These are phyloP conservation scores for Philopotamus ludificatus DNA, from an alignment of 1,140 invertebrate genomes.

Conservation along the genomic window DNA sequence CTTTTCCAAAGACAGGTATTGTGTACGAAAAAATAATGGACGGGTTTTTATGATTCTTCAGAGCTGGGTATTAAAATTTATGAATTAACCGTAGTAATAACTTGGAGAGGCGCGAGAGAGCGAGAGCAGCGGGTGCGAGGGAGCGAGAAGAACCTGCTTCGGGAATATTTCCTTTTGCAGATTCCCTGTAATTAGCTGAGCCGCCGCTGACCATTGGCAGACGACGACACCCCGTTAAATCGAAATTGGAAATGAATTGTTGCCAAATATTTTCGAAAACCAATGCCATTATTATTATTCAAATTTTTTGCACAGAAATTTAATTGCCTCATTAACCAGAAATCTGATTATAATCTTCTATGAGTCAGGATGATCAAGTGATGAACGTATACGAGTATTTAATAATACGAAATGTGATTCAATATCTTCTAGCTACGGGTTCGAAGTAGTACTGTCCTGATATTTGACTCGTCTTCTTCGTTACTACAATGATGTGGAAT, in stretches of 20 bases:
- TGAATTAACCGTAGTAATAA: slow-evolving; percentile 29
- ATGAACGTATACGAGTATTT: background rate
- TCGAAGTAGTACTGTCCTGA: too few species aligned
- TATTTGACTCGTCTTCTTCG: background rate
- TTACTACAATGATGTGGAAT: background rate
- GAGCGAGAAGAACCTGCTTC: background rate
- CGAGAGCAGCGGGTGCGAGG: background rate
- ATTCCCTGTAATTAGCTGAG: slow-evolving; percentile 19
- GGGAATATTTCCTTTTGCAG: background rate
- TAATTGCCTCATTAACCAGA: background rate
- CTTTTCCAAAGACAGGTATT: background rate
- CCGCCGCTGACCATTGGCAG: slow-evolving; percentile 1
- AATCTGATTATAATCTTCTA: background rate
- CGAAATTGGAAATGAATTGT: background rate
- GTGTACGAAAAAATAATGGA: background rate
- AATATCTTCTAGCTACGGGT: too few species aligned
- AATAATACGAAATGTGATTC: background rate
- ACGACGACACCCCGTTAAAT: background rate
- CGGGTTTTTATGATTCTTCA: slow-evolving; percentile 23
- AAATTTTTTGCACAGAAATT: background rate
- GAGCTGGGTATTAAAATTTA: slow-evolving; percentile 25
- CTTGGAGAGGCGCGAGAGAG: background rate
- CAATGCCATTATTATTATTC: background rate
- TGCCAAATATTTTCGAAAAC: background rate
- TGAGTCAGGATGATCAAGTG: background rate